Conservation (phyloP, 1,140 invertebrate species). For the Monomorium pharaonis region DNA sequence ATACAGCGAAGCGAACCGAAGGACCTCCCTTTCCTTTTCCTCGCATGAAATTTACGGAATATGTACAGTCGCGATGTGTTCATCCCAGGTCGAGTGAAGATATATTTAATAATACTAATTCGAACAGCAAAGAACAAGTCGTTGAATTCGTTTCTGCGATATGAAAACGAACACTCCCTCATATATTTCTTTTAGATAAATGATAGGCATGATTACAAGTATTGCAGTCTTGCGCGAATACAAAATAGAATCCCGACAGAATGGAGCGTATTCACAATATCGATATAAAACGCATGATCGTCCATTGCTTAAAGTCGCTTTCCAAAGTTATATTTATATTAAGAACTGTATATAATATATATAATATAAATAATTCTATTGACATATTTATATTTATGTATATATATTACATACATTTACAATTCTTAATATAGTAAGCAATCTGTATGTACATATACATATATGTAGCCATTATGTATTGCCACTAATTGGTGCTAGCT, state of each 20-base stretch:
- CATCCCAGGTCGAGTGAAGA: neutral
- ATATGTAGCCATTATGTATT: neutral
- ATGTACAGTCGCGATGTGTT: constrained; percentile 6
- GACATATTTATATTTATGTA: too few relatives aligned
- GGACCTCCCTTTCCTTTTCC: neutral
- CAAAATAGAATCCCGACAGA: constrained; percentile 16
- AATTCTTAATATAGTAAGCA: neutral
- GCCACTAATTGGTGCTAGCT: neutral
- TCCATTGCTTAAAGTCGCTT: constrained; percentile 14
- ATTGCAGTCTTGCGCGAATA: neutral
- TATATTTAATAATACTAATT: neutral
- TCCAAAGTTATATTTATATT: constrained; percentile 16
- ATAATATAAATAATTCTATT: neutral
- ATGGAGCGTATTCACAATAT: constrained; percentile 9
- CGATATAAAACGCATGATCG: constrained; percentile 31
- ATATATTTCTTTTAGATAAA: neutral
- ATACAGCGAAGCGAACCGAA: neutral
- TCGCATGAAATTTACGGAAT: neutral
- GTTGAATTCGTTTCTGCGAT: neutral
- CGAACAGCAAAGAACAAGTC: neutral
- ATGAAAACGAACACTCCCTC: neutral
- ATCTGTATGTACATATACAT: neutral
- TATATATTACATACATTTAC: neutral
- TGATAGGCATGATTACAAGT: neutral
- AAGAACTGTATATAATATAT: neutral